phyloP scores from a whole-genome alignment of 1,140 invertebrate species.

The Gonatopus flavifemur region DNA sequence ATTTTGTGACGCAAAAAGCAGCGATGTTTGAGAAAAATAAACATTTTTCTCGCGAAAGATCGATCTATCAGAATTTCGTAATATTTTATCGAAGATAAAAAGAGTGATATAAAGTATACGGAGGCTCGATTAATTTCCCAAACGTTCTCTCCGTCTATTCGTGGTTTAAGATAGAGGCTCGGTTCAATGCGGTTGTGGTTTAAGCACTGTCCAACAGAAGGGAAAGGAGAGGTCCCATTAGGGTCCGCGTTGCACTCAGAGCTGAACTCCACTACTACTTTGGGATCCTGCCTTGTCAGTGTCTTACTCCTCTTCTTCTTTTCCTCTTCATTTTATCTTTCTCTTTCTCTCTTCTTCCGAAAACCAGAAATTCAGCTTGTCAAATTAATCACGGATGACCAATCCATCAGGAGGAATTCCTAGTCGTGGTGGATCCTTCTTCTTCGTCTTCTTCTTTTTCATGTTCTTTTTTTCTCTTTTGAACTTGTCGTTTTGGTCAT shows the following conservation, averaged over 20 bases:
- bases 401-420: slow-evolving; percentile 60
- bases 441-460: slow-evolving; percentile 21
- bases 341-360: slow-evolving; percentile 39
- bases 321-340: background rate
- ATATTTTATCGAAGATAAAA: too few relatives aligned
- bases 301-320: too few relatives aligned
- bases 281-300: slow-evolving; percentile 47
- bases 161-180: slow-evolving; percentile 27
- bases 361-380: slow-evolving; percentile 61
- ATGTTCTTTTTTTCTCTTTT: slow-evolving; percentile 6
- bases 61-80: too few relatives aligned
- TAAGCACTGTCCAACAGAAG: too few relatives aligned
- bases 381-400: slow-evolving; percentile 62
- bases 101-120: too few relatives aligned
- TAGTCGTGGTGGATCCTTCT: slow-evolving; percentile 41
- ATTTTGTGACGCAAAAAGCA: too few relatives aligned
- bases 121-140: slow-evolving; percentile 51
- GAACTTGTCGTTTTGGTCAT: slow-evolving; percentile 6
- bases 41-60: too few relatives aligned
- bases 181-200: slow-evolving; percentile 14
- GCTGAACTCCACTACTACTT: slow-evolving; percentile 38
- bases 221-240: slow-evolving; percentile 42
- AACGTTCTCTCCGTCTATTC: slow-evolving; percentile 41
- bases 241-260: slow-evolving; percentile 36
- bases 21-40: too few relatives aligned